Base-by-base conservation (phyloP, 2,113 vertebrate genomes). In the Egretta garzetta region DNA sequence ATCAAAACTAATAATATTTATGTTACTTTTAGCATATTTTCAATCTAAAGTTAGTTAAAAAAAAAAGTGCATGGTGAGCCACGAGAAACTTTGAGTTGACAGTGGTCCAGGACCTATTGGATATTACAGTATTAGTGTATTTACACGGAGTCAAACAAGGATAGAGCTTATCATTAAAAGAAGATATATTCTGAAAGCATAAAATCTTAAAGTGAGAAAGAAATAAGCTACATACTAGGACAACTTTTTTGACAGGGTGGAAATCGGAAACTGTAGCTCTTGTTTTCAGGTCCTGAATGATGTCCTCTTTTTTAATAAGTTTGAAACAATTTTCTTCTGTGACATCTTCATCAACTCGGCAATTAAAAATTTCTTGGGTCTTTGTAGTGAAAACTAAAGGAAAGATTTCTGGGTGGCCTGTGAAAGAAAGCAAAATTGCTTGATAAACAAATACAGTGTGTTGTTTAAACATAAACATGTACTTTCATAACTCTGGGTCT, bases 211-310 rank as follows among this genome's bases (percentile, higher is more conserved):
- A 66, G 30, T 49, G 53, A 83, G n/a, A 88, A 86, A 10, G 10
- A 91, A 94, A 91, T 27, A 63, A 56, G 19, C 33, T 83, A 96
- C 98, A 86, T 97, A 99, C 99, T 93, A 97, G 95, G 55, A 99
- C 93, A 53, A 98, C 43, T 92, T 98, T 98, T 98, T 98, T 99
- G 88, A 98, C 27, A 20, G 99, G 99, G 60, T 99, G 95, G 98
- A 99, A 99, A 96, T 99, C 99, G 14, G 99, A 99, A 94, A 99
- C 92, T 5, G 98, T 98, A 4, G 98, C 99, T 98, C 99, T 99
- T 49, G 67, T 98, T 82, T 93, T 98, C 56, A 99, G 96, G 91
- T 99, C 99, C 80, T 98, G 96, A 49, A 99, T 86, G 62, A 99
- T 98, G 56, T 98, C 98, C 24, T 98, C 98, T 96, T 99, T 99